These are phyloP conservation scores for Macheiramphus alcinus DNA, from an alignment of 2,113 vertebrate genomes.

Conservation along the genomic window DNA sequence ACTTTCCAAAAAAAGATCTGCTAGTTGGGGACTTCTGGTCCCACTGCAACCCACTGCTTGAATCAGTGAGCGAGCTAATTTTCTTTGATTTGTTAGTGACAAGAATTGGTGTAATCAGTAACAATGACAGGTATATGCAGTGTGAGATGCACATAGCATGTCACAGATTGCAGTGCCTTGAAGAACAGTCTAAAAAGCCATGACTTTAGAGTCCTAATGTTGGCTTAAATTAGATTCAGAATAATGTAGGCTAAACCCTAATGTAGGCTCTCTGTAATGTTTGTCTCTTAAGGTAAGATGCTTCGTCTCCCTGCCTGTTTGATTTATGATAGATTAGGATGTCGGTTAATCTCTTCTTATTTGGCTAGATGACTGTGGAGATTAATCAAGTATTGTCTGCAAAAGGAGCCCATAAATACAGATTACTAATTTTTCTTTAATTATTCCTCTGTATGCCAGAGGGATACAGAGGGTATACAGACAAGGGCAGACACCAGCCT, in stretches of 20 bases:
- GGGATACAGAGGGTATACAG: neutral
- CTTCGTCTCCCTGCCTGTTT: neutral
- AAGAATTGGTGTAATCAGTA: neutral
- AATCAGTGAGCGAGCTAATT: neutral
- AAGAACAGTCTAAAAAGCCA: neutral
- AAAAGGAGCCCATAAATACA: neutral
- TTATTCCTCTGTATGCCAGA: neutral
- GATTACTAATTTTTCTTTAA: neutral
- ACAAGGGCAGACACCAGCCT: neutral
- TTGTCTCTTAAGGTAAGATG: neutral
- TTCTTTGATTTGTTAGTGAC: neutral
- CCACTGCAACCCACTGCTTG: neutral
- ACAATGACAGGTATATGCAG: neutral
- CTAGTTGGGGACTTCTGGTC: neutral
- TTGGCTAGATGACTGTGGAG: neutral
- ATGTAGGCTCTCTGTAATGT: neutral
- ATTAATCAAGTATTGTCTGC: constrained; percentile 3
- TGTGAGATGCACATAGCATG: accelerated
- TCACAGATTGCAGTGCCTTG: neutral
- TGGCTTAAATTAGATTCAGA: neutral
- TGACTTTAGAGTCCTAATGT: neutral
- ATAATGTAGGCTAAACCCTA: neutral
- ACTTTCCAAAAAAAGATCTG: neutral
- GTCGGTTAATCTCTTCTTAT: neutral
- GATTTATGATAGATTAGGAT: constrained; percentile 14